Percentiles rank a stretch among this genome's conserved stretches.
Evolutionary conservation across 2,797 vertebrate species (phyloP).

Genomic region (Phalanger gymnotis): DNA sequence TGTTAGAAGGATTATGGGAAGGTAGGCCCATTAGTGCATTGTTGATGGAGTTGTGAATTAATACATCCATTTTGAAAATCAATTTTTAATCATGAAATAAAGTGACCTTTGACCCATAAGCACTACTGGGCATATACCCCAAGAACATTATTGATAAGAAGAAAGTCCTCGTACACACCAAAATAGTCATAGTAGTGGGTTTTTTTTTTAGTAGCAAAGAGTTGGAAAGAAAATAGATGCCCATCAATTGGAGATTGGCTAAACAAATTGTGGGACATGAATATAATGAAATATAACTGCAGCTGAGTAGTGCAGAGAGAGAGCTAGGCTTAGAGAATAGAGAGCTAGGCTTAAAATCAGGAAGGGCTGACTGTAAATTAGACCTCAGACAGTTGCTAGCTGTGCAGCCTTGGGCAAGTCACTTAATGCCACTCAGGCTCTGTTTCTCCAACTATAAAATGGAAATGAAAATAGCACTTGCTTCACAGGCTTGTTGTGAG

Average conservation of each 20-base stretch:
- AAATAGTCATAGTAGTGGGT: not conserved
- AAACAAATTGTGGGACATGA: not conserved
- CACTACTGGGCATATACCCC: not conserved
- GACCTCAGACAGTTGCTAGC: not conserved
- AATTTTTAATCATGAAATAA: not conserved
- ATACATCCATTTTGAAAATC: not conserved
- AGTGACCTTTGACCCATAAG: not conserved
- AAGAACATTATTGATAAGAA: not conserved
- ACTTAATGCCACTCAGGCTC: not conserved
- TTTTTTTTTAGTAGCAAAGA: not conserved
- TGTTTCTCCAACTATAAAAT: too few species aligned
- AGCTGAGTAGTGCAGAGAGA: not conserved
- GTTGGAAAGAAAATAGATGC: not conserved
- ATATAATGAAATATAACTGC: not conserved
- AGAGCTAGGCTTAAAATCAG: not conserved
- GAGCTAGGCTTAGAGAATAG: not conserved
- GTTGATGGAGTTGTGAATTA: not conserved
- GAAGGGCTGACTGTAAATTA: not conserved
- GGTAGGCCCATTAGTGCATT: not conserved
- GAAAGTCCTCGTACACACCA: not conserved
- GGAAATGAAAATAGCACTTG: too few species aligned
- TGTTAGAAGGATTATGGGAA: not conserved
- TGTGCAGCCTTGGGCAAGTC: not conserved
- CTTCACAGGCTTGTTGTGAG: too few species aligned
- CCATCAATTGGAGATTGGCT: too few species aligned